These are phyloP conservation scores for Rhombomys opimus DNA, from an alignment of 2,113 vertebrate species.

Conservation along the genomic window DNA sequence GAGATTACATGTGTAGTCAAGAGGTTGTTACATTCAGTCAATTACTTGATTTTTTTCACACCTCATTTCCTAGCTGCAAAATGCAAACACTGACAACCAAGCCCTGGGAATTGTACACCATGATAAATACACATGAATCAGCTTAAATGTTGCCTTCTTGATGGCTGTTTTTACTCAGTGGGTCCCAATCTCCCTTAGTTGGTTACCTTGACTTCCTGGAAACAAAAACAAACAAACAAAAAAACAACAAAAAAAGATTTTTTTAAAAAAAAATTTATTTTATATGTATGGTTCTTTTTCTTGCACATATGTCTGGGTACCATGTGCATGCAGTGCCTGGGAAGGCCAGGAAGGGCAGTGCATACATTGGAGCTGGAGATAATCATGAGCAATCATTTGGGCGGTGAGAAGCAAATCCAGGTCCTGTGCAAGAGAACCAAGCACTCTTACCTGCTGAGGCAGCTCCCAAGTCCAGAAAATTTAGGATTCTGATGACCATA, in stretches of 20 bases:
- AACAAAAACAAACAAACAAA: neutral
- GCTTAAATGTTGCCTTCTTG: neutral
- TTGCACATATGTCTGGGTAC: neutral
- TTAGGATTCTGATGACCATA: neutral
- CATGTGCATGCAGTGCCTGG: too few species aligned
- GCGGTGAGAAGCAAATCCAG: neutral
- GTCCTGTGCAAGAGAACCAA: neutral
- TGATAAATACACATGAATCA: neutral
- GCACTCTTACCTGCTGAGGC: neutral
- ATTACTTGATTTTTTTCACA: constrained; percentile 45
- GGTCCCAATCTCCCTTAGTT: neutral
- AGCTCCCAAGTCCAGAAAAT: neutral
- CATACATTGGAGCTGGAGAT: neutral
- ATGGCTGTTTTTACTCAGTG: neutral
- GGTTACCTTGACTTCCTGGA: constrained; percentile 15
- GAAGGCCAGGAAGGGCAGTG: neutral
- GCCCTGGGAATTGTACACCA: neutral
- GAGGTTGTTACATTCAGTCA: neutral
- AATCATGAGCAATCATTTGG: neutral
- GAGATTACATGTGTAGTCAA: neutral
- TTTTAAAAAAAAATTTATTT: neutral
- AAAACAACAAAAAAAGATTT: neutral
- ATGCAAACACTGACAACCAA: neutral
- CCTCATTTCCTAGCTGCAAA: constrained; percentile 31
- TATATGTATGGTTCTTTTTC: neutral